Base-by-base conservation (phyloP, 2,797 vertebrate genomes). In the Paguma larvata region DNA sequence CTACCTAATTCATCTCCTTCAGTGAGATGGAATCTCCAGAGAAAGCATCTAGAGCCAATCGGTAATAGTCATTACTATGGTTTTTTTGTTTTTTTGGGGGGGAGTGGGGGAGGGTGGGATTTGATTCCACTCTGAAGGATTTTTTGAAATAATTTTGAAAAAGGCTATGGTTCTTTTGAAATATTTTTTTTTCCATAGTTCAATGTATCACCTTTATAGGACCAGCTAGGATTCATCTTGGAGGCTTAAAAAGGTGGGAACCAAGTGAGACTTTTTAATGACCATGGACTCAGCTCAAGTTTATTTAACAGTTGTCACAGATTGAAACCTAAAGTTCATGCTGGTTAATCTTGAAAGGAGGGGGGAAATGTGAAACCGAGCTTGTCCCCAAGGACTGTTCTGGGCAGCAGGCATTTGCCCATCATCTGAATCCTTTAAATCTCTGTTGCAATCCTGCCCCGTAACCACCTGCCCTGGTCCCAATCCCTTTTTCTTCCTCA, bases 1-100 rank as follows among this genome's bases (percentile, higher is more conserved):
- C 56, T 41, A 25, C 72, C 82, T 96, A 79, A 97, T 92, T 90
- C 78, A 94, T 92, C 72, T 88, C 70, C 53, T 87, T 85, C 30
- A 34, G 82, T 73, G 78, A 72, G 56, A 91, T 63, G 62, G 72
- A 25, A 21, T 93, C 85, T 96, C 94, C 62, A 27, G 94, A 97
- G 96, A 41, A 77, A 62, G n/a, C 77, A 56, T 77, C 53, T 78
- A 18, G 32, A 90, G 88, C 70, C 82, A 79, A 72, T 95, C 77
- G 94, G 79, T 96, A 91, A 91, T 2, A 53, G n/a, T 65, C 56
- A 46, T n/a, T 53, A 34, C n/a, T 84, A 5, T 70, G 14, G n/a
- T 30, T 6, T 46, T 46, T 46, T 46, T 67, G 56, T 19, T 89
- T 59, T 77, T 63, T 59, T 59, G 8, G 7, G 21, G 56, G 56